Conservation (phyloP, 2,113 vertebrate genomes). For the Cyphomyrus plagiostoma region DNA sequence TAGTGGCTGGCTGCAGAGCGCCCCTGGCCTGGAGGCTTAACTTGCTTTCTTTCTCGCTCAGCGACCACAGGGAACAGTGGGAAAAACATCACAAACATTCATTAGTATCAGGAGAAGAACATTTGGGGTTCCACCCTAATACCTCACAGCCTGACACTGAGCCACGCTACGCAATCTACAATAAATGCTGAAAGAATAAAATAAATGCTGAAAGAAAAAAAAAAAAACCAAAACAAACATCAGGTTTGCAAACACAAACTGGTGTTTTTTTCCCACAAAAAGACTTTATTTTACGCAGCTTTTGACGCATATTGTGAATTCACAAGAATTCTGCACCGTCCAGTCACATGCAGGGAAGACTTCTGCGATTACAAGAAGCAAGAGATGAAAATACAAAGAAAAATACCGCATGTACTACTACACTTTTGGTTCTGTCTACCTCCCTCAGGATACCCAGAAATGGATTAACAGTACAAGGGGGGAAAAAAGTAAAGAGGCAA, state of each 20-base stretch:
- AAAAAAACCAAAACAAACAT: conserved; percentile 15
- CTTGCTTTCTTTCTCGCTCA: conserved; percentile 75
- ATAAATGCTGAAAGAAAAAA: background rate
- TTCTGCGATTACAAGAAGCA: conserved; percentile 78
- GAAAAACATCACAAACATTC: conserved; percentile 87
- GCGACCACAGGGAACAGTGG: conserved; percentile 89
- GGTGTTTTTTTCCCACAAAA: conserved; percentile 57
- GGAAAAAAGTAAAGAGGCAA: conserved; percentile 87
- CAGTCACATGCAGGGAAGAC: conserved; percentile 76
- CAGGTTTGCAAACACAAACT: conserved; percentile 32
- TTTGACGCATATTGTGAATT: conserved; percentile 79
- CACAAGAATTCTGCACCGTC: conserved; percentile 76
- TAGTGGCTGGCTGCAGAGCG: conserved; percentile 76
- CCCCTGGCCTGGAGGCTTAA: conserved; percentile 61
- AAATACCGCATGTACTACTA: conserved; percentile 54
- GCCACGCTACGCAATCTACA: background rate
- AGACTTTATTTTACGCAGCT: conserved; percentile 71
- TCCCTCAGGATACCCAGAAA: conserved; percentile 47
- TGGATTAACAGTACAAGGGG: conserved; percentile 75
- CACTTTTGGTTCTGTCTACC: conserved; percentile 66
- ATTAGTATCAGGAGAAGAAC: conserved; percentile 60
- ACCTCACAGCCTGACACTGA: conserved; percentile 20
- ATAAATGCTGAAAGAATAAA: background rate
- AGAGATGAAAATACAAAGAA: conserved; percentile 67
- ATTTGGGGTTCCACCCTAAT: conserved; percentile 30